Conservation (phyloP, 53 echinoderm and acorn worm genomes). For the Astropecten irregularis region DNA sequence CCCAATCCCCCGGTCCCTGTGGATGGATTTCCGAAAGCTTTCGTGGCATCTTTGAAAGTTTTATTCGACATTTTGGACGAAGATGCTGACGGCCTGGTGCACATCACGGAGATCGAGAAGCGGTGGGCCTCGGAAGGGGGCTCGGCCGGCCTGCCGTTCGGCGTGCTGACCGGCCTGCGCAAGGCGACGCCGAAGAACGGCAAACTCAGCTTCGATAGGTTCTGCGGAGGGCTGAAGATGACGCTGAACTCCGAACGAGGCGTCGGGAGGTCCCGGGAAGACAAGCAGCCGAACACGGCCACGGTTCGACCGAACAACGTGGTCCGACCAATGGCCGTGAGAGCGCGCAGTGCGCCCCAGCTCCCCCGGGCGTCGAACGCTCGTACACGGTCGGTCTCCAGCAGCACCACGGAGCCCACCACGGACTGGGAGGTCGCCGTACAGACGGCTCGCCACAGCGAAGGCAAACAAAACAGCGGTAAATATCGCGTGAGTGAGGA, state of each 20-base stretch:
- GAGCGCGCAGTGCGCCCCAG: conserved; percentile 76
- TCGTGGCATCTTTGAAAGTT: conserved; percentile 89
- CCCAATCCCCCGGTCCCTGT: background rate
- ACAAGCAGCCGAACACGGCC: conserved; percentile 84
- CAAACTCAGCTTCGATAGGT: conserved; percentile 78
- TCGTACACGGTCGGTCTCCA: conserved; percentile 48
- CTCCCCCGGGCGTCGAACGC: conserved; percentile 41
- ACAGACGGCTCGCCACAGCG: conserved; percentile 7
- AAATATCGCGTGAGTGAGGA: conserved; percentile 11
- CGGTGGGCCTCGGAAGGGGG: conserved; percentile 76
- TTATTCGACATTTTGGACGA: conserved; percentile 97
- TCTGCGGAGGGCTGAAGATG: conserved; percentile 85
- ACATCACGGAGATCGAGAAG: conserved; percentile 76
- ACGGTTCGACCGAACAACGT: conserved; percentile 85
- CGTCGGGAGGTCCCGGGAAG: conserved; percentile 46
- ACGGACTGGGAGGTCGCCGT: conserved; percentile 37
- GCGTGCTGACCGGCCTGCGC: conserved; percentile 72
- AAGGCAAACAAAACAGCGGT: conserved; percentile 14
- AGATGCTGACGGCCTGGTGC: conserved; percentile 78
- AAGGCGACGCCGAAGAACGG: conserved; percentile 88
- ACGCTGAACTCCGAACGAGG: conserved; percentile 65
- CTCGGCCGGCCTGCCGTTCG: conserved; percentile 69
- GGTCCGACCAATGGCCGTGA: conserved; percentile 74
- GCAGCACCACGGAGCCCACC: conserved; percentile 6
- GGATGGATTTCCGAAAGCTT: conserved; percentile 76